phyloP scores from a whole-genome alignment of 2,113 vertebrate species.

The Vulpes vulpes region DNA sequence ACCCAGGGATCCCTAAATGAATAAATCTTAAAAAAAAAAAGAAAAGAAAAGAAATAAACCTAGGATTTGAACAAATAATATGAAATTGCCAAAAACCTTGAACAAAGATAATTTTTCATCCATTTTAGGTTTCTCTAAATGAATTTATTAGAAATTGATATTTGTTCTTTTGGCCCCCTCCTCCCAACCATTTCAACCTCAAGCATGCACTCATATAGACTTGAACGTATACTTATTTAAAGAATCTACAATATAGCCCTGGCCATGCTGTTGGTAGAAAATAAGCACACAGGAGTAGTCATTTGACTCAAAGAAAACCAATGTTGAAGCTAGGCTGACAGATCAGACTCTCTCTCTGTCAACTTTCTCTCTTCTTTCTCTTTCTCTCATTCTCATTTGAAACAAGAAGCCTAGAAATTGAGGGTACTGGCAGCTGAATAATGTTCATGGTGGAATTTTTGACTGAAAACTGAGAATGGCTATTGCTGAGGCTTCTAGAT shows the following conservation, averaged over 20 bases:
- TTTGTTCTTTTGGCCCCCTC: background rate
- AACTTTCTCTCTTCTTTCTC: background rate
- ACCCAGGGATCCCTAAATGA: too few species aligned
- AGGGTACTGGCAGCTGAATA: background rate
- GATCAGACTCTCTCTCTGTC: background rate
- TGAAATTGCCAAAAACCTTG: background rate
- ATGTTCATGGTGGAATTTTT: background rate
- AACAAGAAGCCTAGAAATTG: background rate
- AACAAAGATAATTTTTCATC: conserved; percentile 1
- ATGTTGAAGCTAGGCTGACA: background rate
- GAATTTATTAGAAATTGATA: background rate
- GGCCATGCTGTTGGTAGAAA: background rate
- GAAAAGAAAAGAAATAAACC: background rate
- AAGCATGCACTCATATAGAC: background rate
- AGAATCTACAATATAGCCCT: background rate
- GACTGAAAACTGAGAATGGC: background rate
- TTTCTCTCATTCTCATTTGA: background rate
- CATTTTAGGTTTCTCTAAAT: conserved; percentile 24
- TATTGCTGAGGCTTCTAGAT: background rate
- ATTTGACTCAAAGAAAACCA: background rate
- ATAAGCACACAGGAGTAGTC: background rate
- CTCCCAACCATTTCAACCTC: background rate
- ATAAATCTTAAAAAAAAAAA: background rate
- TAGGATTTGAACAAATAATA: background rate
- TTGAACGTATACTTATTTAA: background rate